Evolutionary conservation across 1,140 invertebrate genomes (phyloP).

Genomic region (Nixonia krombeini): DNA sequence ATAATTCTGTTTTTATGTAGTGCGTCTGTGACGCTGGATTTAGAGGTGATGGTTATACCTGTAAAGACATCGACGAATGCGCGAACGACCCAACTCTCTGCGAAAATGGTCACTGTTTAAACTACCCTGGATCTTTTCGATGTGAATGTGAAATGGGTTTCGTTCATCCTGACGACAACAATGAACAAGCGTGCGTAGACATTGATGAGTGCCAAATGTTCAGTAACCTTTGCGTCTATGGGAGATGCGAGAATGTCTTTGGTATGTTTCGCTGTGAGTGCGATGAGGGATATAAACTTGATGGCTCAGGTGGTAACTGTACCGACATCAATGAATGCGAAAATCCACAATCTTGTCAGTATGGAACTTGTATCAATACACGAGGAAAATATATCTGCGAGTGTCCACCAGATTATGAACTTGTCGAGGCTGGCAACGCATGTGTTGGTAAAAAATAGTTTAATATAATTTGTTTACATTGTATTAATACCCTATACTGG

Average conservation of each 20-base stretch:
- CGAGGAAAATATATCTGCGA: conserved; percentile 87
- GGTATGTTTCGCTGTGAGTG: conserved; percentile 91
- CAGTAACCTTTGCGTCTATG: conserved; percentile 88
- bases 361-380: conserved; percentile 86
- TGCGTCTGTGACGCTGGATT: conserved; percentile 90
- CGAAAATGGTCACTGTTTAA: conserved; percentile 85
- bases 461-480: too few relatives aligned
- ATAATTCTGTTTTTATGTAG: conserved; percentile 28
- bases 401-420: conserved; percentile 80
- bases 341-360: conserved; percentile 80
- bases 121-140: conserved; percentile 86
- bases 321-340: conserved; percentile 90
- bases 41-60: conserved; percentile 82
- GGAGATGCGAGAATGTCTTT: conserved; percentile 88
- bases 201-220: conserved; percentile 94
- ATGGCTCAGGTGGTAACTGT: conserved; percentile 81
- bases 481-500: too few relatives aligned
- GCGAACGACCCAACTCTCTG: conserved; percentile 83
- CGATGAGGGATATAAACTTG: conserved; percentile 86
- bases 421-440: conserved; percentile 77
- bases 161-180: conserved; percentile 80
- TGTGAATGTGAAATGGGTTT: conserved; percentile 90
- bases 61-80: conserved; percentile 88
- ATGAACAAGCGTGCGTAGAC: conserved; percentile 85
- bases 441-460: conserved; percentile 75